These are phyloP conservation scores for Ceyx cyanopectus DNA, from an alignment of 2,113 vertebrate genomes.

Conservation along the genomic window DNA sequence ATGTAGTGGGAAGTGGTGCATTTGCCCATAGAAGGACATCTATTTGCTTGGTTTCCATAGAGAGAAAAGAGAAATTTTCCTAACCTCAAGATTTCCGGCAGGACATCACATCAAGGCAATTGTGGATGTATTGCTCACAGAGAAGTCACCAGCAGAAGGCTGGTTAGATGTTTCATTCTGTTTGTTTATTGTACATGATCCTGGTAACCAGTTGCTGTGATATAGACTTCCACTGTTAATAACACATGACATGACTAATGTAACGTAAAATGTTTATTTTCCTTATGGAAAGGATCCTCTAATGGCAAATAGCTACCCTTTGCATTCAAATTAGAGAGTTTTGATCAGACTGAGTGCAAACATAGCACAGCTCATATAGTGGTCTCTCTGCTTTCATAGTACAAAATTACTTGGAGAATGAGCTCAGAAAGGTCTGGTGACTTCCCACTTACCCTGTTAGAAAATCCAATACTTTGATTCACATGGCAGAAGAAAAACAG, in stretches of 20 bases:
- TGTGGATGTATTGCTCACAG: neutral
- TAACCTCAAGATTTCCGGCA: neutral
- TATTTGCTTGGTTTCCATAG: slow-evolving; percentile 67
- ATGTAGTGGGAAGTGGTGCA: neutral
- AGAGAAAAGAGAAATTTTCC: neutral
- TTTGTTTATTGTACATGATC: slow-evolving; percentile 31
- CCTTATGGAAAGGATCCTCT: slow-evolving; percentile 12
- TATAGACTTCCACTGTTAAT: slow-evolving; percentile 9
- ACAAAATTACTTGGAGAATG: neutral
- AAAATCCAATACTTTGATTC: neutral
- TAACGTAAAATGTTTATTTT: slow-evolving; percentile 18
- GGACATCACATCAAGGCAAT: neutral
- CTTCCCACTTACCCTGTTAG: neutral
- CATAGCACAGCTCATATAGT: accelerated
- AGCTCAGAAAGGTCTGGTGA: neutral
- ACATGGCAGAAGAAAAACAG: neutral
- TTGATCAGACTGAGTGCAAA: neutral
- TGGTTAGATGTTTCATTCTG: neutral
- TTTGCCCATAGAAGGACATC: neutral
- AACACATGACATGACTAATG: slow-evolving; percentile 30
- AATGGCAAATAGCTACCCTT: neutral
- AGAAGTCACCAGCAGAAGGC: slow-evolving; percentile 40
- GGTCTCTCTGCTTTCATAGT: neutral
- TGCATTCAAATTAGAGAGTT: neutral
- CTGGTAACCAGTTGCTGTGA: slow-evolving; percentile 35